These are phyloP conservation scores for Patella ulyssiponensis DNA, from an alignment of 2,888 invertebrate genomes.

Conservation along the genomic window DNA sequence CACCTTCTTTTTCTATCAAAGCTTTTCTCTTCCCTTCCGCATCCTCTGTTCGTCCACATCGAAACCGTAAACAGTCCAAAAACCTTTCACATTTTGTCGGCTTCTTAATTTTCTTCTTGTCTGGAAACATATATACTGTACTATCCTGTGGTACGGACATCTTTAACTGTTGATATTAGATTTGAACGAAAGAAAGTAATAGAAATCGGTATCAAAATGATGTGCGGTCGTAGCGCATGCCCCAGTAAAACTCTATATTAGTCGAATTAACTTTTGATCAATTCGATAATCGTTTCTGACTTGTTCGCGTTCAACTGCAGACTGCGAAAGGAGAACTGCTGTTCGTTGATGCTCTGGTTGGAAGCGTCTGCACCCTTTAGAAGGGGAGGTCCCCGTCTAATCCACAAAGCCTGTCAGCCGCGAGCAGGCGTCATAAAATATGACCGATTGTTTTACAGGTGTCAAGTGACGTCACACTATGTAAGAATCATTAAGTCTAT, in stretches of 20 bases:
- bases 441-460: constrained; percentile 11
- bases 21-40: constrained; percentile 25
- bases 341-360: too few relatives aligned
- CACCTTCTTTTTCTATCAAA: constrained; percentile 95
- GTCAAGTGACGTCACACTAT: constrained; percentile 8
- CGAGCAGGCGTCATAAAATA: neutral
- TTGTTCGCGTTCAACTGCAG: too few relatives aligned
- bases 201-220: too few relatives aligned
- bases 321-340: too few relatives aligned
- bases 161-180: too few relatives aligned
- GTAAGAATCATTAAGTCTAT: neutral
- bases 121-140: neutral
- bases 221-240: too few relatives aligned
- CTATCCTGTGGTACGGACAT: neutral
- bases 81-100: neutral
- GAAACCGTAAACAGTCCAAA: neutral
- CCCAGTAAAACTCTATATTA: too few relatives aligned
- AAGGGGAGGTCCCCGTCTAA: neutral
- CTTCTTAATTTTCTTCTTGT: neutral
- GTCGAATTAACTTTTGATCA: too few relatives aligned
- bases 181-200: too few relatives aligned
- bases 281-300: too few relatives aligned
- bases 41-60: constrained; percentile 71
- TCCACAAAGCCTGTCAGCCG: neutral
- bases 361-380: neutral